A percentile compares a stretch with the other conserved stretches of the same genome.
phyloP scores from a whole-genome alignment of 1,140 invertebrate species.

The Physella acuta region DNA sequence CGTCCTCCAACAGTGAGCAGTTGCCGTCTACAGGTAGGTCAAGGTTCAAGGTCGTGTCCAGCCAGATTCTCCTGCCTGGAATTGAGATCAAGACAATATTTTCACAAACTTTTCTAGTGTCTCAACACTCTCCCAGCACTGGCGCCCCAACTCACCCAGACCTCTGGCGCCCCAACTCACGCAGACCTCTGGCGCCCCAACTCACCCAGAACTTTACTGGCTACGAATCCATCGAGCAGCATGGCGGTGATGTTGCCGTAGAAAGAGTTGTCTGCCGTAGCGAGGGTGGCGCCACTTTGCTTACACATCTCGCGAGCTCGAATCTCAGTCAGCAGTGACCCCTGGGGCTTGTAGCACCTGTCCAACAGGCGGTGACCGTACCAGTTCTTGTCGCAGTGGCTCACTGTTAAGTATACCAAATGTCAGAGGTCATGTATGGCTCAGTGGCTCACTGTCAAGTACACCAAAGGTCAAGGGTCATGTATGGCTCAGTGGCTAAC shows the following conservation, averaged over 20 bases:
- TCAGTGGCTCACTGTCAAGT: no score
- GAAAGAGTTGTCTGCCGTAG: conserved; percentile 15
- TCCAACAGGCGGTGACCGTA: conserved; percentile 17
- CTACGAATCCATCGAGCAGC: neutral
- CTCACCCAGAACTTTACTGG: neutral
- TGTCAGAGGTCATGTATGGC: no score
- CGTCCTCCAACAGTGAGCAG: neutral
- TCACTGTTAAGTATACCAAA: no score
- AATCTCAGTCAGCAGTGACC: neutral
- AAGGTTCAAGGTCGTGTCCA: conserved; percentile 14
- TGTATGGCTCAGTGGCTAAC: no score
- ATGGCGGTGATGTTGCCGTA: conserved; percentile 18
- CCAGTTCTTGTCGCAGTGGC: conserved; percentile 21
- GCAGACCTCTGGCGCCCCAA: no score
- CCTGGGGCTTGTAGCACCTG: conserved; percentile 15
- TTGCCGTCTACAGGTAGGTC: neutral
- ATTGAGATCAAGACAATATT: neutral
- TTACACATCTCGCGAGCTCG: conserved; percentile 10
- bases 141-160: no score
- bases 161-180: no score
- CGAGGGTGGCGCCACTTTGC: neutral
- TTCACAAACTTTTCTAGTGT: no score
- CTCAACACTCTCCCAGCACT: no score
- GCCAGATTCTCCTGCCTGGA: conserved; percentile 3
- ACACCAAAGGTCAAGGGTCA: no score